phyloP scores from a whole-genome alignment of 2,888 invertebrate species.

The Furcula furcula region DNA sequence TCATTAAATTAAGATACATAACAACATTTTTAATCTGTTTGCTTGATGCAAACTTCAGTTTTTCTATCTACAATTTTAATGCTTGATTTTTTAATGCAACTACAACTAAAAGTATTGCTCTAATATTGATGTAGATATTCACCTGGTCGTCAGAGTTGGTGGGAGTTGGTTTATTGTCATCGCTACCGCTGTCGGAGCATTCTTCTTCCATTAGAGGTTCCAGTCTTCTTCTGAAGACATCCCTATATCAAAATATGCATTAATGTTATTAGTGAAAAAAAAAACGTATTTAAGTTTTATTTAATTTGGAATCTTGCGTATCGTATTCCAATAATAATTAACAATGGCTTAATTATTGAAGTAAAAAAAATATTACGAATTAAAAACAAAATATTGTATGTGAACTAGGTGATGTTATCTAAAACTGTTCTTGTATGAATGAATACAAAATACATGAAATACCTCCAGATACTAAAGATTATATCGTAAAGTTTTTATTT shows the following conservation, averaged over 20 bases:
- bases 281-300: too few species aligned
- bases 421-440: too few species aligned
- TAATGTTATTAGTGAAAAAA: slow-evolving; percentile 41
- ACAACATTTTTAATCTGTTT: not conserved
- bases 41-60: not conserved
- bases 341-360: slow-evolving; percentile 11
- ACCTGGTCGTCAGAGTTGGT: slow-evolving; percentile 78
- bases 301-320: too few species aligned
- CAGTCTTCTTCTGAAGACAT: slow-evolving; percentile 85
- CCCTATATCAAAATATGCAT: slow-evolving; percentile 50
- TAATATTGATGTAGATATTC: slow-evolving; percentile 51
- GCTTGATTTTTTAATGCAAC: slow-evolving; percentile 31
- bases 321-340: too few species aligned
- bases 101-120: slow-evolving; percentile 7
- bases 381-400: too few species aligned
- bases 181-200: slow-evolving; percentile 84
- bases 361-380: not conserved
- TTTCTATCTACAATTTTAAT: too few species aligned
- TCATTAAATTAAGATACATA: slow-evolving; percentile 8
- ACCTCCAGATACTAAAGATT: too few species aligned
- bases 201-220: slow-evolving; percentile 93
- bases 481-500: too few species aligned
- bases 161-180: slow-evolving; percentile 72
- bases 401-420: too few species aligned
- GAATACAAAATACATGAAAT: too few species aligned